phyloP scores from a whole-genome alignment of 2,888 invertebrate species.

The Apodemia mormo region DNA sequence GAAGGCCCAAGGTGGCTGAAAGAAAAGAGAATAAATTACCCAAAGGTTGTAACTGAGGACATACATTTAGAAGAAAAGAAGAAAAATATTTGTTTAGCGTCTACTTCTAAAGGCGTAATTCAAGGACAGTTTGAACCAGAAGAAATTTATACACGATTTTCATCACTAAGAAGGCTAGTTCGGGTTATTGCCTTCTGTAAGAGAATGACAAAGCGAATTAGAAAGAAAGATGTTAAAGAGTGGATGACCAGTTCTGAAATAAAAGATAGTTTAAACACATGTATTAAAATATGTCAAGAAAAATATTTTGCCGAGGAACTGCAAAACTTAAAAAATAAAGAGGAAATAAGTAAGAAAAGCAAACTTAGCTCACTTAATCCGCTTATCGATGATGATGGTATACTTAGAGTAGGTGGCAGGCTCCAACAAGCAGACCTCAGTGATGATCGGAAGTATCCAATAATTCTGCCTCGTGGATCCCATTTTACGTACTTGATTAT shows the following conservation, averaged over 20 bases:
- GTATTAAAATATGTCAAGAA: constrained; percentile 10
- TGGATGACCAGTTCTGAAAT: background rate
- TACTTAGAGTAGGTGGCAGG: constrained; percentile 26
- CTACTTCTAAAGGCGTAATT: background rate
- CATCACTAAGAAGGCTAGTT: constrained; percentile 28
- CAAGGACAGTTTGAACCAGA: background rate
- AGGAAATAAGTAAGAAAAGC: constrained; percentile 11
- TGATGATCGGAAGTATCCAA: constrained; percentile 23
- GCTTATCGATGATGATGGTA: constrained; percentile 19
- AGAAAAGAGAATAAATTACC: constrained; percentile 19
- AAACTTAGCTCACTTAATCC: constrained; percentile 21
- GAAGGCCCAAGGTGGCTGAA: constrained; percentile 34
- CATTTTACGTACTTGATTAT: constrained; percentile 31
- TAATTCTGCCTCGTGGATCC: constrained; percentile 24
- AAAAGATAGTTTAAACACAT: constrained; percentile 17
- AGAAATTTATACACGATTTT: constrained; percentile 29
- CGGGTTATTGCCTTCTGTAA: constrained; percentile 32
- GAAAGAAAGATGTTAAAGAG: background rate
- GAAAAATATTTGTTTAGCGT: background rate
- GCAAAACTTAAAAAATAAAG: background rate
- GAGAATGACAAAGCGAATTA: constrained; percentile 22
- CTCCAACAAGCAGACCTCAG: constrained; percentile 17
- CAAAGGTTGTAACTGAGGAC: background rate
- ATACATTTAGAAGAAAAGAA: constrained; percentile 5
- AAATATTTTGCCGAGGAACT: constrained; percentile 19